phyloP scores from a whole-genome alignment of 2,888 invertebrate genomes.

The Colletes collaris region DNA sequence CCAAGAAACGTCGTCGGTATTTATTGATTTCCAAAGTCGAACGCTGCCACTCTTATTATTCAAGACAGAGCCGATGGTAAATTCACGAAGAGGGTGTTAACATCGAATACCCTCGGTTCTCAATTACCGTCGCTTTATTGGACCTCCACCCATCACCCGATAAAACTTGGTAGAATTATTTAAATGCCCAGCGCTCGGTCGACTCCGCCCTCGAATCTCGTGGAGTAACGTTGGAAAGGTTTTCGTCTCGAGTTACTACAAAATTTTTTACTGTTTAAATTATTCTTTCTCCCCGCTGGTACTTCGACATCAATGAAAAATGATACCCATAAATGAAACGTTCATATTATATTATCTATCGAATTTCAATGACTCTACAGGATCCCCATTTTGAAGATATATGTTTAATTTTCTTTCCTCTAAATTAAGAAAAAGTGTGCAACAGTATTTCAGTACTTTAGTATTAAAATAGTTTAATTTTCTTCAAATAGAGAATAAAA shows the following conservation, averaged over 20 bases:
- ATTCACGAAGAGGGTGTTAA: slow-evolving; percentile 48
- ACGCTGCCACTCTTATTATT: slow-evolving; percentile 48
- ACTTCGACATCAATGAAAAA: not conserved
- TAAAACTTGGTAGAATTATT: slow-evolving; percentile 52
- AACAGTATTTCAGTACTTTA: too few relatives aligned
- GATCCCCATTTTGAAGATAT: too few relatives aligned
- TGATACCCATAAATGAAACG: not conserved
- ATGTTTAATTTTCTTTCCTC: too few relatives aligned
- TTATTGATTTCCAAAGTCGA: slow-evolving; percentile 53
- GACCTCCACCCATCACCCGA: slow-evolving; percentile 32
- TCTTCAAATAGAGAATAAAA: too few relatives aligned
- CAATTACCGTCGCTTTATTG: slow-evolving; percentile 32
- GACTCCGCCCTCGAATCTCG: slow-evolving; percentile 21
- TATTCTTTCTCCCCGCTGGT: not conserved
- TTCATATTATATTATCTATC: too few relatives aligned
- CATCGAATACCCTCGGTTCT: slow-evolving; percentile 42
- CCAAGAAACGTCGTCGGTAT: not conserved
- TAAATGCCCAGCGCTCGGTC: slow-evolving; percentile 30
- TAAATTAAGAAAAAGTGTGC: too few relatives aligned
- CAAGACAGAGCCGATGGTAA: slow-evolving; percentile 31
- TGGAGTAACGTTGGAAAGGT: slow-evolving; percentile 21
- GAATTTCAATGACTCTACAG: too few relatives aligned
- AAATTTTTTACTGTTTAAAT: slow-evolving; percentile 9
- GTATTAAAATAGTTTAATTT: too few relatives aligned
- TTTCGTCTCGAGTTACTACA: slow-evolving; percentile 9